Conservation (phyloP, 2,113 vertebrate species). For the Rhea americana region DNA sequence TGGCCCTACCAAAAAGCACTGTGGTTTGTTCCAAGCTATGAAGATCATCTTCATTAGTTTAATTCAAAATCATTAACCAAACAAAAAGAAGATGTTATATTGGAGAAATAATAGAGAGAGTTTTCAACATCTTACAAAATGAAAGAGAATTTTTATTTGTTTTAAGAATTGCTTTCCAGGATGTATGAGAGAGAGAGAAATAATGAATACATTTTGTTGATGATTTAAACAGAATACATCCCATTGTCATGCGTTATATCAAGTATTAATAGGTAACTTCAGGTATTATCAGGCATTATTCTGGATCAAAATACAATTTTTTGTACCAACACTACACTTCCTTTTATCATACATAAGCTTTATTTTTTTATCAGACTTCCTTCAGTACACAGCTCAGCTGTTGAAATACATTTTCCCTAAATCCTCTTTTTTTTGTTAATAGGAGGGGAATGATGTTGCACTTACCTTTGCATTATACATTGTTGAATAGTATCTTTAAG, state of each 20-base stretch:
- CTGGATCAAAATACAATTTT: background rate
- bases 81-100: background rate
- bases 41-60: background rate
- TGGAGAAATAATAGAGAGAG: background rate
- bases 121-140: background rate
- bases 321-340: background rate
- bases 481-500: background rate
- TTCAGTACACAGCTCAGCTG: background rate
- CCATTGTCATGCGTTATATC: background rate
- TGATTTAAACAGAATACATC: background rate
- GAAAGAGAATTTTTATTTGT: background rate
- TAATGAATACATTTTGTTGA: background rate
- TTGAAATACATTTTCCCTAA: background rate
- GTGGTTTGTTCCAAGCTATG: background rate
- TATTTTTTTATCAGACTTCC: background rate
- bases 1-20: background rate
- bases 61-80: background rate
- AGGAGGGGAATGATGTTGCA: background rate
- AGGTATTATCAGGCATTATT: background rate
- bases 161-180: background rate
- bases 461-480: background rate
- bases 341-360: background rate
- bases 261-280: background rate
- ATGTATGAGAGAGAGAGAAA: background rate
- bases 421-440: background rate